Base-by-base conservation (phyloP, 2,888 invertebrate genomes). In the Eupithecia abbreviata region DNA sequence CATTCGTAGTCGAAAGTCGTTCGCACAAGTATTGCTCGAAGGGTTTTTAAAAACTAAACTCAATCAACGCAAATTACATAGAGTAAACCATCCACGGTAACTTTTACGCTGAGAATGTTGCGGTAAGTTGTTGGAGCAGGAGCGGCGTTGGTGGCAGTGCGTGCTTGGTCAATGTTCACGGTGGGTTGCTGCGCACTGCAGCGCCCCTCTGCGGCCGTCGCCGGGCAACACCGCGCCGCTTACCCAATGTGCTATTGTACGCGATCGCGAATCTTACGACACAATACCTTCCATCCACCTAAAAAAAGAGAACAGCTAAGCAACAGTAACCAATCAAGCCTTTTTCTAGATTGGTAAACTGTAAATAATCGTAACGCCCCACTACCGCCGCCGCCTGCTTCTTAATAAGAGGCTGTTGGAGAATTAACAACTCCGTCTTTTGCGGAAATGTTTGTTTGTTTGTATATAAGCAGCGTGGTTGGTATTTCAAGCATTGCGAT, bases 61-160 rank as follows among this genome's bases (percentile, higher is more conserved):
- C 86, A 85, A 89, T 89, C 93, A 90, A 92, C 92, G 93, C 94
- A 94, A 90, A 94, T 94, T 94, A 88, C 93, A 91, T 92, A 94
- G 94, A 95, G 94, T 94, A 94, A 93, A 94, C 95, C 95, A 92
- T 93, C 88, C 94, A 90, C 93, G 91, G 84, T 94, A 93, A 94
- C 94, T 95, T 94, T 95, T 95, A 94, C 95, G 89, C 92, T 93
- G 94, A 92, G 95, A 95, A 95, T 95, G 95, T 94, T 94, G 94
- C 94, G 94, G 93, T 88, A 89, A 93, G 93, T 91, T 84, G 92
- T 90, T 90, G 91, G 89, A 88, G 91, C 90, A 88, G 89, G 89
- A 88, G 91, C 90, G 87, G 89, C 62, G 62, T 62, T 79, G 69
- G 73, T 58, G 73, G 71, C 73, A 49, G 67, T 87, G 91, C 91